Evolutionary conservation across 2,888 invertebrate species (phyloP), one percentile per base, ranked within the genome.

Genomic region (Nymphalis c-album): DNA sequence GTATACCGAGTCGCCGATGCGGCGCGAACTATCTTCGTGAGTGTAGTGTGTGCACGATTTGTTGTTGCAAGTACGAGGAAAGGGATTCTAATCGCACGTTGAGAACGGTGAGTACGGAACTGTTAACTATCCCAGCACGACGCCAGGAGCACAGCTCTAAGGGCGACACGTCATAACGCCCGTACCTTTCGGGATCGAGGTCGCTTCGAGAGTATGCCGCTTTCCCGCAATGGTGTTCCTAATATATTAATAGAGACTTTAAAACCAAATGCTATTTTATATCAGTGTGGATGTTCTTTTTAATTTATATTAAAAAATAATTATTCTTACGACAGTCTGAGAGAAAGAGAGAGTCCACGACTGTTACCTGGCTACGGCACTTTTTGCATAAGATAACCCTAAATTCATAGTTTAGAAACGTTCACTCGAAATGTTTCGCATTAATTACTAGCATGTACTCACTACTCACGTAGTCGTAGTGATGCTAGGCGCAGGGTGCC

Each of bases 1-100:
- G 80, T 79, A 77, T 80, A 81, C 81, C 82, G 85, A 78, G 80
- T 82, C 87, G 87, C 86, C 87, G 84, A 76, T 78, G 80, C 77
- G 85, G 85, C 85, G 86, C 82, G 76, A 84, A 80, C 80, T 85
- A 78, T 78, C 76, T 76, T 73, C 84, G 87, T 83, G 86, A 83
- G 84, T 85, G 84, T 76, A 70, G 79, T 80, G 78, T 64, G 61
- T 69, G 62, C 40, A 51, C 53, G 17, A 55, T 59, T 60, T 50
- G 57, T 61, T 60, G 59, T 63, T 63, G 59, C 57, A 67, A 46
- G 18, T 46, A 51, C 13, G 58, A 26, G 53, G 48, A 46, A 40
- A 48, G 59, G 58, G 64, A 61, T 64, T 47, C 20, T 13, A 45
- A 60, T 63, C 18, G n/a, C 26, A 48, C 7, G 7, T 3, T 50